Percentiles rank a stretch among this genome's conserved stretches.
Evolutionary conservation across 2,113 vertebrate species (phyloP).

Genomic region (Alouatta palliata): DNA sequence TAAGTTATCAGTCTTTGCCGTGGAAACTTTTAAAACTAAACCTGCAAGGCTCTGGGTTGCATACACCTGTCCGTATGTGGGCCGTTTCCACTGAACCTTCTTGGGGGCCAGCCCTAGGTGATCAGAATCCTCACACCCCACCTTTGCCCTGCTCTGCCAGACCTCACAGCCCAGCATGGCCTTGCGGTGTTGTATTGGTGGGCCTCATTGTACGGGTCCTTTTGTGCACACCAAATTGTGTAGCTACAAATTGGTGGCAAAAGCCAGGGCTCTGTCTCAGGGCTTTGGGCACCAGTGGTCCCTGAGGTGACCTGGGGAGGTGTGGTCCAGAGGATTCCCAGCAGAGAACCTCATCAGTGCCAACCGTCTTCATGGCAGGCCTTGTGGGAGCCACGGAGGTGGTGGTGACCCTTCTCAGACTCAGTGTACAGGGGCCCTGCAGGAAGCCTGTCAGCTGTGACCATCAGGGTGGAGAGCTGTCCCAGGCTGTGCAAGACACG

Average conservation of each 20-base stretch:
- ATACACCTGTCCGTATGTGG: not conserved
- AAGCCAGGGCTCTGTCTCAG: not conserved
- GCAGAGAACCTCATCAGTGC: not conserved
- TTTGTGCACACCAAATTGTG: not conserved
- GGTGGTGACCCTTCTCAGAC: not conserved
- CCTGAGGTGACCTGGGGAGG: not conserved
- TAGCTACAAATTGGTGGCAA: not conserved
- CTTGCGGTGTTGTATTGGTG: not conserved
- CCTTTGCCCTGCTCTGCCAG: not conserved
- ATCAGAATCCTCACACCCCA: too few species aligned
- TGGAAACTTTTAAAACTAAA: not conserved
- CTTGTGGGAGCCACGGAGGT: not conserved
- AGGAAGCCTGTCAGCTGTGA: not conserved
- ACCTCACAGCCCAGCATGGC: not conserved
- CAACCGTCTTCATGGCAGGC: fast-evolving
- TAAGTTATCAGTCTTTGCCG: not conserved
- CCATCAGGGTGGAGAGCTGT: not conserved
- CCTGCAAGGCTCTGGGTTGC: not conserved
- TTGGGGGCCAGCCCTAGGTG: fast-evolving
- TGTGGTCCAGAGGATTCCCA: not conserved
- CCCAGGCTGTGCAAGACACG: too few species aligned
- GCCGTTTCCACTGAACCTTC: too few species aligned
- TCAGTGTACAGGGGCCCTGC: not conserved
- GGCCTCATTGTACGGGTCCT: not conserved
- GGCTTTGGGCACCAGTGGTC: not conserved